A percentile compares a stretch with the other conserved stretches of the same genome.
phyloP scores from a whole-genome alignment of 2,888 invertebrate species.

The Graphium colonna region DNA sequence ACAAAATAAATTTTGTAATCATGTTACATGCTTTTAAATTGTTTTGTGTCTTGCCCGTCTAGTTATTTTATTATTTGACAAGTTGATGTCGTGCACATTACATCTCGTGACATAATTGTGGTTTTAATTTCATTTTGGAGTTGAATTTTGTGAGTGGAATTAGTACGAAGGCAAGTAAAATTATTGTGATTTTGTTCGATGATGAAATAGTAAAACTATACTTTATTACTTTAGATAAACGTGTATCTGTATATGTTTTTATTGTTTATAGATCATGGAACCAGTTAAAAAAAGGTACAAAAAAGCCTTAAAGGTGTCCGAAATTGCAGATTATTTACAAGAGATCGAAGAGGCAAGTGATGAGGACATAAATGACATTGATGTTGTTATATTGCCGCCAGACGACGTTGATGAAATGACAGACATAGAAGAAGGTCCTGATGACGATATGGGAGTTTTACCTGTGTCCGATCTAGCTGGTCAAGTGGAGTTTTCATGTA shows the following conservation, averaged over 20 bases:
- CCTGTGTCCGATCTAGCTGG: constrained; percentile 11
- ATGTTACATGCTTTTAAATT: background rate
- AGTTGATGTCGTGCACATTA: too few relatives aligned
- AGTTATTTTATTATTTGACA: too few relatives aligned
- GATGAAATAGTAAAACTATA: background rate
- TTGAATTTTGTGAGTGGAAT: background rate
- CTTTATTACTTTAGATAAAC: background rate
- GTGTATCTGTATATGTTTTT: background rate
- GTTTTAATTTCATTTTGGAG: background rate
- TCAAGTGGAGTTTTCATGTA: constrained; percentile 17
- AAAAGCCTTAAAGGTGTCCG: background rate
- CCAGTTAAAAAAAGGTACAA: background rate
- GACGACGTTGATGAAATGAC: too few relatives aligned
- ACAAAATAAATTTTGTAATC: background rate
- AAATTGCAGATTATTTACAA: background rate
- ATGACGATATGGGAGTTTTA: constrained; percentile 8
- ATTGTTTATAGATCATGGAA: background rate
- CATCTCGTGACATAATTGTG: background rate
- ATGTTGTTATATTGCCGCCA: constrained; percentile 11
- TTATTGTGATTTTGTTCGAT: background rate
- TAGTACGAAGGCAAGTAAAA: background rate
- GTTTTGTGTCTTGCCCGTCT: background rate
- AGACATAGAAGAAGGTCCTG: background rate
- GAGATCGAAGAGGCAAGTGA: constrained; percentile 10
- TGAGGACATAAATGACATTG: constrained; percentile 15